Evolutionary conservation across 1,140 invertebrate genomes (phyloP), one percentile per base, ranked within the genome.

Genomic region (Bombus sylvicola): DNA sequence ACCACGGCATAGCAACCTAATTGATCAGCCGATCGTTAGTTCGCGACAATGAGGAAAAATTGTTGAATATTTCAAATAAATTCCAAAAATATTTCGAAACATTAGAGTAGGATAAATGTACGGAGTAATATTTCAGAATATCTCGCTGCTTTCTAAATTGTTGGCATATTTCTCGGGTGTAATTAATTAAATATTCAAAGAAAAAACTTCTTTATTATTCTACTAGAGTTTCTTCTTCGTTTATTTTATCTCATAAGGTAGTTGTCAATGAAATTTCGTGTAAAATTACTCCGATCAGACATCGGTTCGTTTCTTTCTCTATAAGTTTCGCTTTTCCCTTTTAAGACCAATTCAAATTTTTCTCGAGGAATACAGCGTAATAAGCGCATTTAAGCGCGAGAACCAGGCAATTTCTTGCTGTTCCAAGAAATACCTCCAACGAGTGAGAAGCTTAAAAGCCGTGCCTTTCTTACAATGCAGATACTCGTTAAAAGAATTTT

Each of bases 1-100:
- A 81, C 43, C 78, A 76, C 39, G 85, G 87, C 88, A 83, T 87
- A 89, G 81, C 85, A 84, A 73, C 71, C 87, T 90, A 92, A 93
- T 93, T 93, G 92, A 92, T 92, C 91, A 87, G 86, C 80, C 88
- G 86, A 92, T 92, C 86, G 92, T 92, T 92, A 92, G 90, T 87
- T 25, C 18, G 28, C 9, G 22, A 25, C 34, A 4, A 4, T 1
- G 10, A 3, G 15, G 3, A 22, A 25, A n/a, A 39, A 28, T 39
- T 41, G 37, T 39, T 6, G 59, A 3, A 13, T 13, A 62, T 62
- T 62, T 62, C 59, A n/a, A 62, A 12, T n/a, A n/a, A 28, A n/a
- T 62, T 28, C 9, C 10, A n/a, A 53, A 53, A 53, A 53, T 53
- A 53, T 53, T 22, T 53, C 18, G 18, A 53, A 22, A 53, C 47